Evolutionary conservation across 1,140 invertebrate genomes (phyloP).

Genomic region (Zophobas morio): DNA sequence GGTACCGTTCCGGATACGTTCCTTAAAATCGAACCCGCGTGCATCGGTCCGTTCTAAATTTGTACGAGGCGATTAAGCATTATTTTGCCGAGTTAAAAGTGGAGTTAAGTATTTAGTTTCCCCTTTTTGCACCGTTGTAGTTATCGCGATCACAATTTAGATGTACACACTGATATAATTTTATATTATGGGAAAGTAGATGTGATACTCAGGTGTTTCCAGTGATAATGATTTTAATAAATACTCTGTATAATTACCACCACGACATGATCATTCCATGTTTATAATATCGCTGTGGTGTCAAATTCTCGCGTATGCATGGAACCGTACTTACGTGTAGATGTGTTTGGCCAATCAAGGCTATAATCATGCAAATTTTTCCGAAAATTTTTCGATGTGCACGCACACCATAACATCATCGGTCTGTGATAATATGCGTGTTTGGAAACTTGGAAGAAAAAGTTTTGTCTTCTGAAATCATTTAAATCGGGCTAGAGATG

Average conservation of each 20-base stretch:
- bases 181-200: conserved; percentile 44
- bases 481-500: conserved; percentile 45
- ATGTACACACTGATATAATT: conserved; percentile 47
- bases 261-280: conserved; percentile 40
- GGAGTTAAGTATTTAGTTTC: conserved; percentile 15
- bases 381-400: conserved; percentile 29
- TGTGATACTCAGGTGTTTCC: conserved; percentile 38
- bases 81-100: too few relatives aligned
- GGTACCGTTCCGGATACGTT: too few relatives aligned
- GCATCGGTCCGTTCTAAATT: too few relatives aligned
- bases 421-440: conserved; percentile 34
- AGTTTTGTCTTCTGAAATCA: conserved; percentile 44
- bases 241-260: conserved; percentile 45
- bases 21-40: too few relatives aligned
- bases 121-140: conserved; percentile 17
- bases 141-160: conserved; percentile 45
- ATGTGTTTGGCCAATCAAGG: conserved; percentile 16
- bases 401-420: conserved; percentile 20
- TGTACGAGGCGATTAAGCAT: too few relatives aligned
- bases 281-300: conserved; percentile 24
- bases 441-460: conserved; percentile 39
- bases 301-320: conserved; percentile 11
- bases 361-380: conserved; percentile 48
- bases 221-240: conserved; percentile 48
- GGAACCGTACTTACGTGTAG: conserved; percentile 18